These are phyloP conservation scores for Fukomys damarensis DNA, from an alignment of 2,113 vertebrate genomes.

Conservation along the genomic window DNA sequence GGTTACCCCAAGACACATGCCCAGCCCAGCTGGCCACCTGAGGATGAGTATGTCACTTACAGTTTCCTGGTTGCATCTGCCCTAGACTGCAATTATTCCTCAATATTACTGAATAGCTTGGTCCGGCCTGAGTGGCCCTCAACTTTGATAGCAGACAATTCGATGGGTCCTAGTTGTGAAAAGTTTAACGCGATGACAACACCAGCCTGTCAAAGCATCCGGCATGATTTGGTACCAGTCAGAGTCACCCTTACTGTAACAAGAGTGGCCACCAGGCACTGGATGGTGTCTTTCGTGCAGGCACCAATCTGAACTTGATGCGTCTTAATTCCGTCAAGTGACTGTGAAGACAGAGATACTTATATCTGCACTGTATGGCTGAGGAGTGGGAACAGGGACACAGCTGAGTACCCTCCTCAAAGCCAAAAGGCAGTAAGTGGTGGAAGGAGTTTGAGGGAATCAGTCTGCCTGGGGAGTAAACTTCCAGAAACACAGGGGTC, in stretches of 20 bases:
- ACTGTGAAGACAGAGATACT: neutral
- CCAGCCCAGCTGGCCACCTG: neutral
- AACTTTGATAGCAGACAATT: neutral
- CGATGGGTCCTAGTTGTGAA: neutral
- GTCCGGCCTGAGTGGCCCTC: neutral
- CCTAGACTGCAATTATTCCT: neutral
- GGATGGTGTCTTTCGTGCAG: neutral
- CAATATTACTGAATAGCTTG: neutral
- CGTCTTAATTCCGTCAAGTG: neutral
- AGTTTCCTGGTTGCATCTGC: neutral
- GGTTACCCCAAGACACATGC: fast-evolving
- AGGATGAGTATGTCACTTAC: neutral
- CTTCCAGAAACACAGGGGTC: neutral
- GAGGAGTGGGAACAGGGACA: neutral
- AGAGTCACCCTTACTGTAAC: neutral
- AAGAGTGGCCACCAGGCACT: neutral
- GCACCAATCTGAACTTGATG: neutral
- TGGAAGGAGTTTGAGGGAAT: neutral
- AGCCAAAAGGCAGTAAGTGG: neutral
- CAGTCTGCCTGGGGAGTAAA: fast-evolving
- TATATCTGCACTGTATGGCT: neutral
- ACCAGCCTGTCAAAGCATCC: neutral
- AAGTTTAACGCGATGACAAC: neutral
- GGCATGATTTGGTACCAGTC: neutral
- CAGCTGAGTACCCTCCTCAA: neutral